Evolutionary conservation across 2,888 invertebrate species (phyloP).

Genomic region (Melikaiella ostensackeni): DNA sequence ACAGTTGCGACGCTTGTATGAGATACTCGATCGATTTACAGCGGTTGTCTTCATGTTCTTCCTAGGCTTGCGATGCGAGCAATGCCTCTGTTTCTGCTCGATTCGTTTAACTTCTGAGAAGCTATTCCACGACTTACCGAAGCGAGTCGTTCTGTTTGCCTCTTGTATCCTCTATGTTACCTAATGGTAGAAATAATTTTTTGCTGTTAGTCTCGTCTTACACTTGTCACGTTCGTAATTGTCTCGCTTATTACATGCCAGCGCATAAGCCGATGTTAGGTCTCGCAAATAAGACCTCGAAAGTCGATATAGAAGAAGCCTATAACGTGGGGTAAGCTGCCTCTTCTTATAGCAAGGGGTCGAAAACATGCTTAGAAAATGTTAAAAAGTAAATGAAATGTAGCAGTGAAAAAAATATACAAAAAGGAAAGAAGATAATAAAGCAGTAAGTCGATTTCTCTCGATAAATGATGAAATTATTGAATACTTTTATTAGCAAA

Average conservation of each 20-base stretch:
- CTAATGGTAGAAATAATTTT: conserved; percentile 25
- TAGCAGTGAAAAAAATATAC: neutral
- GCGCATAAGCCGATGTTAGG: conserved; percentile 32
- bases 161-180: conserved; percentile 21
- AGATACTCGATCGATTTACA: conserved; percentile 34
- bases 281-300: conserved; percentile 20
- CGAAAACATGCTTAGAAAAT: conserved; percentile 16
- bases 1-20: conserved; percentile 2
- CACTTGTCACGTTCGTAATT: conserved; percentile 38
- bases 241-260: conserved; percentile 30
- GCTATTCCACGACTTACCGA: conserved; percentile 29
- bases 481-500: too few species aligned
- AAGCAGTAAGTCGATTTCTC: neutral
- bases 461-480: too few species aligned
- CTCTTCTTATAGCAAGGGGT: conserved; percentile 19
- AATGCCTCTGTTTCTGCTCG: conserved; percentile 30
- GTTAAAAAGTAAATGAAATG: neutral
- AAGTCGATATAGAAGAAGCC: conserved; percentile 34
- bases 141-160: conserved; percentile 26
- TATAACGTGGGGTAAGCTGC: conserved; percentile 14
- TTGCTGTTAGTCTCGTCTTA: conserved; percentile 11
- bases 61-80: conserved; percentile 31
- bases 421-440: neutral
- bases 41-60: conserved; percentile 27
- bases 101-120: conserved; percentile 36